These are phyloP conservation scores for Dysidea cf. avara DNA, from an alignment of 37 sponge, comb jelly and placozoan genomes.

Conservation along the genomic window DNA sequence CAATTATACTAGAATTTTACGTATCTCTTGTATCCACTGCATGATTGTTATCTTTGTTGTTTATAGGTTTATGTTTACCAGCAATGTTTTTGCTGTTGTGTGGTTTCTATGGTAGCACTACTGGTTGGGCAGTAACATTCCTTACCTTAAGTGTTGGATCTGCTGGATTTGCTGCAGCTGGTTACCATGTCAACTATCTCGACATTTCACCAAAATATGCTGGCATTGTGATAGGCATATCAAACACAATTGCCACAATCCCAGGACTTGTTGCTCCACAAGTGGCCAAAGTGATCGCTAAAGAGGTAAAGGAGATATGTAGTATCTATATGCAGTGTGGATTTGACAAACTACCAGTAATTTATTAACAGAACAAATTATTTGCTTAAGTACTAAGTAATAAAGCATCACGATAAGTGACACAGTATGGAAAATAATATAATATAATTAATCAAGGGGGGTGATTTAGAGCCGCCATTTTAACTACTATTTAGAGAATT, in stretches of 20 bases:
- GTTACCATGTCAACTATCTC: conserved; percentile 70
- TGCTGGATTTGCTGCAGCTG: conserved; percentile 48
- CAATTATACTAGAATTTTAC: too few relatives aligned
- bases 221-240: conserved; percentile 90
- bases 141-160: conserved; percentile 60
- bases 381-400: too few relatives aligned
- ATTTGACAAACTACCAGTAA: too few relatives aligned
- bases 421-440: too few relatives aligned
- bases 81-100: conserved; percentile 66
- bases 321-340: too few relatives aligned
- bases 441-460: too few relatives aligned
- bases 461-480: too few relatives aligned
- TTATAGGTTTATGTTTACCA: conserved; percentile 1
- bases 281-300: conserved; percentile 74
- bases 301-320: too few relatives aligned
- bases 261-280: conserved; percentile 77
- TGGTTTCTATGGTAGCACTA: conserved; percentile 65
- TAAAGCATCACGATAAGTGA: too few relatives aligned
- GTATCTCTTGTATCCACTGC: too few relatives aligned
- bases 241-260: conserved; percentile 75
- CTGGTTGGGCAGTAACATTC: conserved; percentile 37
- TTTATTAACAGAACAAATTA: too few relatives aligned
- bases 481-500: too few relatives aligned
- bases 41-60: background rate
- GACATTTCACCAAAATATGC: conserved; percentile 87